These are phyloP conservation scores for Luehdorfia chinensis DNA, from an alignment of 1,140 invertebrate genomes.

Conservation along the genomic window DNA sequence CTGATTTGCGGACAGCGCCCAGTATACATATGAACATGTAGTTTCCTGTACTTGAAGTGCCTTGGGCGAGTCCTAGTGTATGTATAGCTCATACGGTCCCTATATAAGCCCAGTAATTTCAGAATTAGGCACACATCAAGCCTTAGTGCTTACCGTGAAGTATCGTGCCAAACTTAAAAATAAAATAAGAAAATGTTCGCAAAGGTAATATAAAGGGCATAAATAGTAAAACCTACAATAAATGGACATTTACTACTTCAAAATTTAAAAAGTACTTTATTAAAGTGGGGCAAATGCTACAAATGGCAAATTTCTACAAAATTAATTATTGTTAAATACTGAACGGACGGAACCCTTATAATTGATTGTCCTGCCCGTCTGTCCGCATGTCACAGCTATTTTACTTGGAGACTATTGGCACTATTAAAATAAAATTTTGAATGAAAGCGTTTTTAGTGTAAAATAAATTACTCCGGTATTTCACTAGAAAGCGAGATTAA, in stretches of 20 bases:
- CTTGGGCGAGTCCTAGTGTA: constrained; percentile 42
- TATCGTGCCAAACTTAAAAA: constrained; percentile 48
- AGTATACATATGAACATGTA: constrained; percentile 47
- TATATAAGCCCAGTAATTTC: constrained; percentile 67
- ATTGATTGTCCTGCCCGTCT: too few relatives aligned
- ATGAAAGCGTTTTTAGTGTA: neutral
- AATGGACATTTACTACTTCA: too few relatives aligned
- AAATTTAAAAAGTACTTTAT: neutral
- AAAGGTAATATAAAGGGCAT: constrained; percentile 46
- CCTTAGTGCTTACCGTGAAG: constrained; percentile 51
- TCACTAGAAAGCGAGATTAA: too few relatives aligned
- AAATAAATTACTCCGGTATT: too few relatives aligned
- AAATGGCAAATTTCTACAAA: neutral
- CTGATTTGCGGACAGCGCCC: constrained; percentile 50
- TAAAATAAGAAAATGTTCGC: constrained; percentile 60
- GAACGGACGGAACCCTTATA: neutral
- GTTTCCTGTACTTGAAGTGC: constrained; percentile 39
- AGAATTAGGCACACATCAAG: constrained; percentile 65
- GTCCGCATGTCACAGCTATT: too few relatives aligned
- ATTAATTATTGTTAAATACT: neutral
- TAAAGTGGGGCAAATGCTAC: neutral
- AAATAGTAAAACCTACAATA: too few relatives aligned
- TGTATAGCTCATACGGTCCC: constrained; percentile 58
- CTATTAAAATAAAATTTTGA: too few relatives aligned
- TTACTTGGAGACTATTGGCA: too few relatives aligned